Conservation (phyloP, 2,888 invertebrate species). For the Andrena dorsata region DNA sequence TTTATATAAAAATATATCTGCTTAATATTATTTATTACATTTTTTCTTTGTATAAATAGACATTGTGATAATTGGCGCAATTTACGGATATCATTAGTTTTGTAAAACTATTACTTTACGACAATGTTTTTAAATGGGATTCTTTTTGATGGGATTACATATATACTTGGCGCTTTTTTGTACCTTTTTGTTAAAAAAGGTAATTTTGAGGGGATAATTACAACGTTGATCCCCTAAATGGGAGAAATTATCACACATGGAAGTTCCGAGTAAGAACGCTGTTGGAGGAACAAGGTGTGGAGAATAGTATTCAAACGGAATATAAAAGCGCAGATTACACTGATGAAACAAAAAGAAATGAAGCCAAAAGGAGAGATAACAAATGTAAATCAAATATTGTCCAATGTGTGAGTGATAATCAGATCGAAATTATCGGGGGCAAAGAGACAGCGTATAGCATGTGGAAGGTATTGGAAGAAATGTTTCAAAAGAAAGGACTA, state of each 20-base stretch:
- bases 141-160: no score
- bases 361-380: background rate
- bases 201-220: no score
- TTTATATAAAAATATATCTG: no score
- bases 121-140: no score
- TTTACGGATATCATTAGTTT: no score
- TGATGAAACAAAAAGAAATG: background rate
- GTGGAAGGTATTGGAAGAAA: background rate
- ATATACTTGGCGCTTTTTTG: no score
- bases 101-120: no score
- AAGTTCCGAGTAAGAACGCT: slow-evolving; percentile 10
- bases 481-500: slow-evolving; percentile 1
- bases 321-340: background rate
- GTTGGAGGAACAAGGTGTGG: slow-evolving; percentile 7
- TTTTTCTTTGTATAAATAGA: no score
- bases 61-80: no score
- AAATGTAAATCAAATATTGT: background rate
- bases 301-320: background rate
- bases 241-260: slow-evolving; percentile 15
- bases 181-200: no score
- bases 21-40: no score
- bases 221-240: background rate
- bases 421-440: background rate
- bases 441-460: background rate
- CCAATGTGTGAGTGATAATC: background rate